A percentile compares a stretch with the other conserved stretches of the same genome.
These are phyloP conservation scores for Leptinotarsa lineolata DNA, from an alignment of 1,140 invertebrate genomes.

Conservation along the genomic window DNA sequence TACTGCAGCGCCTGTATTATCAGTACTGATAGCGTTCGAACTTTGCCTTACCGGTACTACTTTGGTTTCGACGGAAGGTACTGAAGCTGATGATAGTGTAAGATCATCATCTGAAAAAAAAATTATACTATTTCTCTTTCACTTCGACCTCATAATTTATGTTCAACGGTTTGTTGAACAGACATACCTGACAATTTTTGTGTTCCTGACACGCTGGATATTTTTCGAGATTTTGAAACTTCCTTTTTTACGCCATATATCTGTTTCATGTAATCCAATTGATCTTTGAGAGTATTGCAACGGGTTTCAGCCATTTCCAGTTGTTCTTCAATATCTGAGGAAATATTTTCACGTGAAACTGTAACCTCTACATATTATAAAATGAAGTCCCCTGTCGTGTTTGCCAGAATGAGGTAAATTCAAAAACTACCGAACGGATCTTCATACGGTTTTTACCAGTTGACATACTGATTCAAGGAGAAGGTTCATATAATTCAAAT, in stretches of 20 bases:
- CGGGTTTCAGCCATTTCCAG: slow-evolving; percentile 54
- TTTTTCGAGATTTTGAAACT: slow-evolving; percentile 21
- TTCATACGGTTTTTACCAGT: too few relatives aligned
- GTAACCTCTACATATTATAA: background rate
- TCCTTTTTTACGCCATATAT: slow-evolving; percentile 42
- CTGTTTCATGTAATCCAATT: slow-evolving; percentile 56
- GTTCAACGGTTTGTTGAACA: background rate
- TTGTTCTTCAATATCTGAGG: slow-evolving; percentile 54
- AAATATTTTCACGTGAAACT: background rate
- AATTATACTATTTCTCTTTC: too few relatives aligned
- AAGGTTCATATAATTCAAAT: too few relatives aligned
- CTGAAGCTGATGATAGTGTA: slow-evolving; percentile 1
- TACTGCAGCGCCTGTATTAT: slow-evolving; percentile 49
- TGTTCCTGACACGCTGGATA: slow-evolving; percentile 14
- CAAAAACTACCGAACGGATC: too few relatives aligned
- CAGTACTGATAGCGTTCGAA: slow-evolving; percentile 47
- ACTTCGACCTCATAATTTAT: background rate
- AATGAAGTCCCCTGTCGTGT: too few relatives aligned
- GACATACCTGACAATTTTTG: too few relatives aligned
- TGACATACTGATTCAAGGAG: too few relatives aligned
- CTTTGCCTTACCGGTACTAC: slow-evolving; percentile 40
- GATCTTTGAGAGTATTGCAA: slow-evolving; percentile 53
- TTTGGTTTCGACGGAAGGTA: background rate
- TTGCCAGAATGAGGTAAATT: too few relatives aligned
- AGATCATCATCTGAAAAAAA: slow-evolving; percentile 17